phyloP scores from a whole-genome alignment of 2,888 invertebrate species.

The Lycaena phlaeas region DNA sequence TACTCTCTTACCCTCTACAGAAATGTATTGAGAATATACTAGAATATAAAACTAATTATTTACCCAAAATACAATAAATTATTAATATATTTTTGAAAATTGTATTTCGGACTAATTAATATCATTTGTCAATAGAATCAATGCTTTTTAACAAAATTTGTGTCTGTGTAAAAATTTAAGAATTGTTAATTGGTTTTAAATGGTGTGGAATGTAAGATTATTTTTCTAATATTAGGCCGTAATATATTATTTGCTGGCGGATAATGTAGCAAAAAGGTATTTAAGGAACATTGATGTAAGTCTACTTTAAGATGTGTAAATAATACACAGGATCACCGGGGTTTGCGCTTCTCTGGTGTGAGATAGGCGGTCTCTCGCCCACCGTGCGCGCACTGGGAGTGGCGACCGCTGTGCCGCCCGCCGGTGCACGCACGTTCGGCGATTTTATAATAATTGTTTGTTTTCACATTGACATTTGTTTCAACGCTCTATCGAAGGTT shows the following conservation, averaged over 20 bases:
- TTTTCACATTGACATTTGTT: not conserved
- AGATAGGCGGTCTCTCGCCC: conserved; percentile 2
- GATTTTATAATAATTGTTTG: not conserved
- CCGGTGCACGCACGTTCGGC: not conserved
- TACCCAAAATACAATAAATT: conserved; percentile 8
- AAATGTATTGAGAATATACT: conserved; percentile 2
- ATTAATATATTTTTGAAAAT: conserved; percentile 9
- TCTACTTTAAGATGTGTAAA: conserved; percentile 63
- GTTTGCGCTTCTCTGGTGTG: conserved; percentile 16
- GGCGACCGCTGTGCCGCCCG: no score
- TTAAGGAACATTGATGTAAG: conserved; percentile 42
- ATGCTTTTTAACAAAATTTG: conserved; percentile 5
- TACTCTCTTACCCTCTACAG: conserved; percentile 5
- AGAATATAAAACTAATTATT: conserved; percentile 7
- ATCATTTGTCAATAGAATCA: conserved; percentile 7
- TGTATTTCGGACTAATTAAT: conserved; percentile 8
- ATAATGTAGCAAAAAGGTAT: conserved; percentile 51
- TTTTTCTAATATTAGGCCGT: conserved; percentile 43
- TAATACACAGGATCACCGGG: conserved; percentile 45
- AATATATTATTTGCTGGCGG: conserved; percentile 47
- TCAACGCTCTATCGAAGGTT: not conserved
- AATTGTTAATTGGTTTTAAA: conserved; percentile 29
- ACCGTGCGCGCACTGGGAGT: not conserved
- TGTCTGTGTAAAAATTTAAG: conserved; percentile 13
- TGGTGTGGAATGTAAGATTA: conserved; percentile 32